Conservation (phyloP, 2,888 invertebrate genomes). For the Criorhina ranunculi region DNA sequence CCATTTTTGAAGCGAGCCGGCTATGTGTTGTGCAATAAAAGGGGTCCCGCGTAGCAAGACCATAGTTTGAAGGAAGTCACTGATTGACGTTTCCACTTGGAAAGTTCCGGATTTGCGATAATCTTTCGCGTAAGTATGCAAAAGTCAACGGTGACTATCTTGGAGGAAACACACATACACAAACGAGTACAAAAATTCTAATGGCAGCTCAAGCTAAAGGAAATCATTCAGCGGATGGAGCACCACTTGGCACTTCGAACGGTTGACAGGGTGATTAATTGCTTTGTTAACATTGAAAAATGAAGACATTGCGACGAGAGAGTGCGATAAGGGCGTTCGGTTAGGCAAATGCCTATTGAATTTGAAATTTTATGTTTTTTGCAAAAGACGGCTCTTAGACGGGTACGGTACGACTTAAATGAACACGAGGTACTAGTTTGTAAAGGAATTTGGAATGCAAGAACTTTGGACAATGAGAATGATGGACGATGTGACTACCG, state of each 20-base stretch:
- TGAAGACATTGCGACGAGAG: conserved; percentile 66
- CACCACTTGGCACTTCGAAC: conserved; percentile 39
- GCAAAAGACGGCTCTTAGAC: conserved; percentile 35
- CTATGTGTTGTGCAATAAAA: conserved; percentile 40
- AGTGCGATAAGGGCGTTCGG: conserved; percentile 34
- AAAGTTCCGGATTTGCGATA: conserved; percentile 54
- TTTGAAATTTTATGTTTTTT: conserved; percentile 65
- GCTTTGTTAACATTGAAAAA: conserved; percentile 74
- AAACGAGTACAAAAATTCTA: conserved; percentile 47
- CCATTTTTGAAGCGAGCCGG: background rate
- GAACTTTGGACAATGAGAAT: conserved; percentile 25
- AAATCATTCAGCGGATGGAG: conserved; percentile 9
- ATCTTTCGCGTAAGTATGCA: conserved; percentile 15
- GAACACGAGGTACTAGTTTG: conserved; percentile 33
- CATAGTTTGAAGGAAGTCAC: conserved; percentile 54
- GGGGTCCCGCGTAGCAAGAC: conserved; percentile 33
- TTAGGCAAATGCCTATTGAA: conserved; percentile 58
- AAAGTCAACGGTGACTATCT: conserved; percentile 31
- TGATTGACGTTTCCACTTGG: conserved; percentile 72
- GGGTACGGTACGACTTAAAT: conserved; percentile 40
- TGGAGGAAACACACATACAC: conserved; percentile 56
- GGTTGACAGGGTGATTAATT: conserved; percentile 71
- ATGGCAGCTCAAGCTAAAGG: conserved; percentile 22
- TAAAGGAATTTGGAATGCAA: conserved; percentile 48
- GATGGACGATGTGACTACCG: conserved; percentile 44